Conservation (phyloP, 1,140 invertebrate genomes). For the Achatina immaculata region DNA sequence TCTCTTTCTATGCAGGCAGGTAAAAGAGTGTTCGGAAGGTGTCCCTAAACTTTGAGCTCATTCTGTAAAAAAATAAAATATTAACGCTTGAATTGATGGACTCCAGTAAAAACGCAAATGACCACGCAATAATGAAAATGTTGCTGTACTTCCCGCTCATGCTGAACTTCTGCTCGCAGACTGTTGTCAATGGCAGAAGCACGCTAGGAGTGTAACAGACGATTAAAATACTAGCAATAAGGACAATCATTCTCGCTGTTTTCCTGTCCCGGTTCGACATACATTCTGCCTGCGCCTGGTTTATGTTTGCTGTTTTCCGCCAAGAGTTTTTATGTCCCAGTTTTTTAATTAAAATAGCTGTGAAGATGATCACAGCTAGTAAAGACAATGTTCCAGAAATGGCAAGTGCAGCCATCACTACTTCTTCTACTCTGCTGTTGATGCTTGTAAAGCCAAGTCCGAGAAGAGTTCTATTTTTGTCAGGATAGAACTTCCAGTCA, state of each 20-base stretch:
- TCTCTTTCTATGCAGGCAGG: too few species aligned
- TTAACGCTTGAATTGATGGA: neutral
- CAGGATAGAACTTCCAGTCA: neutral
- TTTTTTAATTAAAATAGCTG: neutral
- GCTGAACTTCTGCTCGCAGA: neutral
- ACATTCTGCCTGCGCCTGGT: neutral
- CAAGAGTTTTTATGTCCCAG: neutral
- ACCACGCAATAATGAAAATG: neutral
- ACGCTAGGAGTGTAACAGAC: neutral
- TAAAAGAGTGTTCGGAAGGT: too few species aligned
- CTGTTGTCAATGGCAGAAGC: neutral
- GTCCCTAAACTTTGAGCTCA: neutral
- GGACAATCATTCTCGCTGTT: neutral
- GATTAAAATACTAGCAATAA: neutral
- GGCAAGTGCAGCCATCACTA: neutral
- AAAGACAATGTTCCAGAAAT: neutral
- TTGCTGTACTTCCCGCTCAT: neutral
- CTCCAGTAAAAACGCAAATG: neutral
- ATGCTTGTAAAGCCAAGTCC: neutral
- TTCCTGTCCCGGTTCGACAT: neutral
- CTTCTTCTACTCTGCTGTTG: neutral
- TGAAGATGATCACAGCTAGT: neutral
- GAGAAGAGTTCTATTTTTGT: neutral
- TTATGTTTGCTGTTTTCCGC: neutral
- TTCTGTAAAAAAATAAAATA: neutral